phyloP scores from a whole-genome alignment of 2,888 invertebrate genomes.

The Microctonus aethiopoides region DNA sequence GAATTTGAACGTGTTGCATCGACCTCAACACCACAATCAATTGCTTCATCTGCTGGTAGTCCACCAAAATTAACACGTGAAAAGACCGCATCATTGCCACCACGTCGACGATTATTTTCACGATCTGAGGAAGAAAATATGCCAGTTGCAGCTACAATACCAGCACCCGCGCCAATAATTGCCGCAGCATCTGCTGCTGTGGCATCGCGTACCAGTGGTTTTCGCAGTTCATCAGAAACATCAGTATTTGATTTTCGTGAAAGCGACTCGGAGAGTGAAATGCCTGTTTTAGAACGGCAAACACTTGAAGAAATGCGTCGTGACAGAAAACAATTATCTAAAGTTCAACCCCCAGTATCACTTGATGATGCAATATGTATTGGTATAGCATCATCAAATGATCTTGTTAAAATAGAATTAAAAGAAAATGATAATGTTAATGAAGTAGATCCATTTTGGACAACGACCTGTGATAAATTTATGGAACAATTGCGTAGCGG shows the following conservation, averaged over 20 bases:
- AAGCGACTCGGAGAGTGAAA: constrained; percentile 74
- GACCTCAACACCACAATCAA: constrained; percentile 58
- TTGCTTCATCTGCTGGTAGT: constrained; percentile 62
- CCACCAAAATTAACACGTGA: constrained; percentile 69
- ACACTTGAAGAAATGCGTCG: constrained; percentile 75
- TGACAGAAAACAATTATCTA: constrained; percentile 72
- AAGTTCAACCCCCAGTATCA: constrained; percentile 70
- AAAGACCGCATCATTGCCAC: constrained; percentile 59
- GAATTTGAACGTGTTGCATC: constrained; percentile 52
- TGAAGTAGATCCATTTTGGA: constrained; percentile 72
- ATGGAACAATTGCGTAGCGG: constrained; percentile 79
- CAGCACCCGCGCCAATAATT: constrained; percentile 54
- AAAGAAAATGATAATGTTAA: constrained; percentile 61
- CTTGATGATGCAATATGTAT: constrained; percentile 61
- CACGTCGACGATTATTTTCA: constrained; percentile 71
- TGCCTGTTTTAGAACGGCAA: constrained; percentile 74
- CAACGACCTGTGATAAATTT: constrained; percentile 81
- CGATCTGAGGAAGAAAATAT: constrained; percentile 70
- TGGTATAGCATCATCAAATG: constrained; percentile 57
- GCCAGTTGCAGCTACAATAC: constrained; percentile 49
- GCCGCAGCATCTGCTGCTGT: constrained; percentile 53
- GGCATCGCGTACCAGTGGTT: constrained; percentile 67
- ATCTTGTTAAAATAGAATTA: constrained; percentile 62
- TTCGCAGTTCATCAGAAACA: constrained; percentile 73
- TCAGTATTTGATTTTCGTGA: constrained; percentile 76